A percentile compares a stretch with the other conserved stretches of the same genome.
phyloP scores from a whole-genome alignment of 2,797 vertebrate species.

The Furcifer pardalis region DNA sequence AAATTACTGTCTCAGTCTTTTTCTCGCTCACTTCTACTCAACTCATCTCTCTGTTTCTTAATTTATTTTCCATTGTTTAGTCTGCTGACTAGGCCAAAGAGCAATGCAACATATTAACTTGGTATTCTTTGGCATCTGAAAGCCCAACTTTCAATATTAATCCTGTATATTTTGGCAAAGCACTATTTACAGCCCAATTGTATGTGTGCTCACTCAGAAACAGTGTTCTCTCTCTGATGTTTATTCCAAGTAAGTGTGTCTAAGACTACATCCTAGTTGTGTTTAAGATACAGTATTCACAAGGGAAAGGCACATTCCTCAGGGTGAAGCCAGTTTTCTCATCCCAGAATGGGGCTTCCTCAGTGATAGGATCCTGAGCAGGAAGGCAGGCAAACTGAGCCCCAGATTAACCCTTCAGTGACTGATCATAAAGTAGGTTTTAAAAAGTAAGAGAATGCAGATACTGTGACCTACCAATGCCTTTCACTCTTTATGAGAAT shows the following conservation, averaged over 20 bases:
- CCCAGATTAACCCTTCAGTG: too few relatives aligned
- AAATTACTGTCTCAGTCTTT: neutral
- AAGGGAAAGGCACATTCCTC: too few relatives aligned
- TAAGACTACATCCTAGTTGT: neutral
- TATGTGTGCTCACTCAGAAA: neutral
- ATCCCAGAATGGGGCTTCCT: too few relatives aligned
- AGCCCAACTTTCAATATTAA: neutral
- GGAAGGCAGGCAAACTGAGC: neutral
- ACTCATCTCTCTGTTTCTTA: neutral
- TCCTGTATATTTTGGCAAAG: neutral
- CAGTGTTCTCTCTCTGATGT: too few relatives aligned
- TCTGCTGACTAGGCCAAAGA: conserved; percentile 32
- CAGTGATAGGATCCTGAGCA: too few relatives aligned
- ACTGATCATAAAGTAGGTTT: neutral
- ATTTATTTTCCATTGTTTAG: neutral
- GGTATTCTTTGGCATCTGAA: conserved; percentile 8
- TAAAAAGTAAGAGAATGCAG: neutral
- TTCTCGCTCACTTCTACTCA: neutral
- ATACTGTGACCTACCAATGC: too few relatives aligned
- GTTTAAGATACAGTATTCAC: too few relatives aligned
- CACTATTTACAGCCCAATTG: neutral
- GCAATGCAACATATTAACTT: conserved; percentile 4
- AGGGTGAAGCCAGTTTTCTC: too few relatives aligned
- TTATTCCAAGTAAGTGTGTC: neutral
- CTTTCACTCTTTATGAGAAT: too few relatives aligned